Percentiles rank a stretch among this genome's conserved stretches.
These are phyloP conservation scores for Procavia capensis DNA, from an alignment of 2,113 vertebrate species.

Conservation along the genomic window DNA sequence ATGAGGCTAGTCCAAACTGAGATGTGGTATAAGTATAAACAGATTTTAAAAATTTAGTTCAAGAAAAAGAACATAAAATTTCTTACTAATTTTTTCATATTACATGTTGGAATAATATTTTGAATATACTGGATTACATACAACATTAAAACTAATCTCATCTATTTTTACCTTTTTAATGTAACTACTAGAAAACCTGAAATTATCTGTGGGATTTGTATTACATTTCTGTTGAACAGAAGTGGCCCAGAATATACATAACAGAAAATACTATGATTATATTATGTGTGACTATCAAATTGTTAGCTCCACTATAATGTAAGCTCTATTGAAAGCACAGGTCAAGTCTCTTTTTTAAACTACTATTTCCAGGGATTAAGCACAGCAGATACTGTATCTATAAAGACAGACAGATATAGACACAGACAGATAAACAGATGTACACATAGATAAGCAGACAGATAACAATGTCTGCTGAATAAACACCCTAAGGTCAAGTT, in stretches of 20 bases:
- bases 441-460: too few relatives aligned
- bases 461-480: conserved; percentile 9
- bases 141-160: conserved; percentile 54
- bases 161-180: conserved; percentile 16
- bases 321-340: not conserved
- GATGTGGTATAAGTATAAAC: not conserved
- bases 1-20: not conserved
- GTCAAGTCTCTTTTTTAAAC: not conserved
- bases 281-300: conserved; percentile 33
- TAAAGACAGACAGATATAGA: too few relatives aligned
- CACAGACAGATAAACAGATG: too few relatives aligned
- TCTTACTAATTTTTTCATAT: not conserved
- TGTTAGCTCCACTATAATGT: not conserved
- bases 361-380: not conserved
- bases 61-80: conserved; percentile 56
- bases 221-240: not conserved
- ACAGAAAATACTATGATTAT: conserved; percentile 47
- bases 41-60: conserved; percentile 43
- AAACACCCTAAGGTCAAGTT: not conserved
- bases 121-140: conserved; percentile 3
- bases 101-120: conserved; percentile 55
- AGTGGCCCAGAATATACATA: not conserved
- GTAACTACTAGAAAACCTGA: conserved; percentile 32
- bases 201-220: not conserved
- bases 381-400: not conserved